Evolutionary conservation across 1,140 invertebrate species (phyloP), one percentile per base, ranked within the genome.

Genomic region (Apocrypta bakeri): DNA sequence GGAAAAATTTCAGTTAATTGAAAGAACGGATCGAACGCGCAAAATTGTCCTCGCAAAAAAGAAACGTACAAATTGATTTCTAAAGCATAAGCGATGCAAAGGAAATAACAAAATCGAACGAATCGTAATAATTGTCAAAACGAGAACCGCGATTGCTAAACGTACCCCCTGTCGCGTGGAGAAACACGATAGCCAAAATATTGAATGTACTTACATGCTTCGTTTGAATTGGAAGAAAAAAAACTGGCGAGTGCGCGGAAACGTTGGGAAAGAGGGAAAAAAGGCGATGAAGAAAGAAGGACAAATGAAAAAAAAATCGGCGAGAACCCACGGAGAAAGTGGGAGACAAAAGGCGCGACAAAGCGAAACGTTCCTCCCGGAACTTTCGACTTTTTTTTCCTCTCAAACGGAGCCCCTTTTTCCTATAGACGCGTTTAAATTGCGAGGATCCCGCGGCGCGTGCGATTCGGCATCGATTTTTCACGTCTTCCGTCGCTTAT

Each of bases 181-280:
- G 87, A 87, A 90, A 89, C 79, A 87, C 86, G 88, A 89, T 90
- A 89, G 88, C 86, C 88, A 89, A 90, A 90, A 89, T 90, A 89
- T 89, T 88, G 87, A 88, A 87, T 90, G 88, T 89, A 87, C 82
- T 31, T 64, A 25, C 75, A 84, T 86, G 78, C 31, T 56, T 17
- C 48, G n/a, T 56, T 17, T n/a, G 81, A 73, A 85, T 79, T 64
- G 80, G 73, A 82, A 83, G 84, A 80, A 56, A 76, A 83, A 63
- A 76, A 17, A 14, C 42, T 76, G 17, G 21, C 33, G 6, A 21
- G 7, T n/a, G n/a, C 17, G 61, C 48, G 37, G 40, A 11, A 68
- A 25, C 37, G 61, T 21, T 24, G 71, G 12, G 71, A 79, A 71
- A 24, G 40, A 40, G 33, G 71, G 24, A 42, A 71, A 79, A 37